phyloP scores from a whole-genome alignment of 2,888 invertebrate genomes.

The Dromius quadrimaculatus region DNA sequence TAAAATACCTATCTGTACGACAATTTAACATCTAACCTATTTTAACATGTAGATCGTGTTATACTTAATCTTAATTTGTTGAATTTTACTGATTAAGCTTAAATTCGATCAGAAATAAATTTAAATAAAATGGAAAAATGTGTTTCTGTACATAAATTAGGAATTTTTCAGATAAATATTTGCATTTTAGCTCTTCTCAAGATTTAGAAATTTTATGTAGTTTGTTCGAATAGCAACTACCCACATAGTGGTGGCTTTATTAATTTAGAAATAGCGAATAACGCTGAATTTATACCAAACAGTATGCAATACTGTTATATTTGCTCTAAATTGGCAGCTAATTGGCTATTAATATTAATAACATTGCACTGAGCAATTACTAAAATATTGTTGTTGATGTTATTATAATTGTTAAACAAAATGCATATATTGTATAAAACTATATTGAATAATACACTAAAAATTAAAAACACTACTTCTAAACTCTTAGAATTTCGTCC shows the following conservation, averaged over 20 bases:
- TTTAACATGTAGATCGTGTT: constrained; percentile 33
- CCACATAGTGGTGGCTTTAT: constrained; percentile 50
- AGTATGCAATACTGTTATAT: constrained; percentile 42
- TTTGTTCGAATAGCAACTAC: constrained; percentile 37
- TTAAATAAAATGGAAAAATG: constrained; percentile 26
- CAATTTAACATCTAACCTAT: constrained; percentile 17
- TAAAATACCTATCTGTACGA: constrained; percentile 38
- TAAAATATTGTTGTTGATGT: constrained; percentile 80
- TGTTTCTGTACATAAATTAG: constrained; percentile 27
- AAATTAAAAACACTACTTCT: constrained; percentile 43
- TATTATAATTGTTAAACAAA: constrained; percentile 78
- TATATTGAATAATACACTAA: constrained; percentile 53
- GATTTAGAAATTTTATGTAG: constrained; percentile 12
- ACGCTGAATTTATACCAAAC: constrained; percentile 22
- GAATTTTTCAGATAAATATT: constrained; percentile 16
- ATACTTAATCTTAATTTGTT: constrained; percentile 36
- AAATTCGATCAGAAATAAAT: constrained; percentile 38
- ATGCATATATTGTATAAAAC: constrained; percentile 79
- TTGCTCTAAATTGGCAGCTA: constrained; percentile 50
- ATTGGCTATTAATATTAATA: constrained; percentile 51
- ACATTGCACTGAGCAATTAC: constrained; percentile 57
- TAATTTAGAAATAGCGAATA: constrained; percentile 41
- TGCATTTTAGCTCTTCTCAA: constrained; percentile 10
- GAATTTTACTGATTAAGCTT: constrained; percentile 37
- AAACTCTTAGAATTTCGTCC: constrained; percentile 14